Evolutionary conservation across 2,113 vertebrate genomes (phyloP).

Genomic region (Mesembrinibis cayennensis): DNA sequence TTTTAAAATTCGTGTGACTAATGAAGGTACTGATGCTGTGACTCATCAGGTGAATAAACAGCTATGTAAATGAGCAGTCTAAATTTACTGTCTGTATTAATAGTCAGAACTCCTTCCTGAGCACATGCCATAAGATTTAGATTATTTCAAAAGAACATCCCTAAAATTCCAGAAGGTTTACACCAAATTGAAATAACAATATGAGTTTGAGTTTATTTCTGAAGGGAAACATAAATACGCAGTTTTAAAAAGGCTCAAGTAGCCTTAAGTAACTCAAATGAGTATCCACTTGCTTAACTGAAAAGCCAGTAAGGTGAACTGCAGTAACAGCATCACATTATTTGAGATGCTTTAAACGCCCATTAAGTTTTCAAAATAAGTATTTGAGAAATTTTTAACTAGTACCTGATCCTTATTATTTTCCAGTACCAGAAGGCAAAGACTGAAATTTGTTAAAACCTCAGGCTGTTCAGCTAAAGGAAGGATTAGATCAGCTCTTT

Average conservation of each 20-base stretch:
- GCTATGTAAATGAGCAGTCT: neutral
- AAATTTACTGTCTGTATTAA: neutral
- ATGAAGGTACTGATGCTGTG: neutral
- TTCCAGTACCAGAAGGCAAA: neutral
- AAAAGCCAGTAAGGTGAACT: neutral
- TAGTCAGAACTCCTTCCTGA: neutral
- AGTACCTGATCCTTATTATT: neutral
- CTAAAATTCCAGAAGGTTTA: neutral
- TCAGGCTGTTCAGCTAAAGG: neutral
- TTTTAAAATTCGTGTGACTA: neutral
- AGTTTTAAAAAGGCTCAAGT: neutral
- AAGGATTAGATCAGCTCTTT: neutral
- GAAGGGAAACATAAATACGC: neutral
- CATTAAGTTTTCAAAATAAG: neutral
- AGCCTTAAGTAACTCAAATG: neutral
- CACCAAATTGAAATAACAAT: neutral
- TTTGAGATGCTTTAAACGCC: neutral
- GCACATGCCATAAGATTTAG: neutral
- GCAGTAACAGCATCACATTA: neutral
- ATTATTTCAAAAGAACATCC: neutral
- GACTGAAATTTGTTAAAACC: neutral
- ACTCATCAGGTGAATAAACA: neutral
- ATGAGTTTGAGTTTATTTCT: neutral
- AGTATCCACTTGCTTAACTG: neutral
- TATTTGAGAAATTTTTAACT: neutral